Percentiles rank a stretch among this genome's conserved stretches.
These are phyloP conservation scores for Phaenicophaeus curvirostris DNA, from an alignment of 2,797 vertebrate genomes.

Conservation along the genomic window DNA sequence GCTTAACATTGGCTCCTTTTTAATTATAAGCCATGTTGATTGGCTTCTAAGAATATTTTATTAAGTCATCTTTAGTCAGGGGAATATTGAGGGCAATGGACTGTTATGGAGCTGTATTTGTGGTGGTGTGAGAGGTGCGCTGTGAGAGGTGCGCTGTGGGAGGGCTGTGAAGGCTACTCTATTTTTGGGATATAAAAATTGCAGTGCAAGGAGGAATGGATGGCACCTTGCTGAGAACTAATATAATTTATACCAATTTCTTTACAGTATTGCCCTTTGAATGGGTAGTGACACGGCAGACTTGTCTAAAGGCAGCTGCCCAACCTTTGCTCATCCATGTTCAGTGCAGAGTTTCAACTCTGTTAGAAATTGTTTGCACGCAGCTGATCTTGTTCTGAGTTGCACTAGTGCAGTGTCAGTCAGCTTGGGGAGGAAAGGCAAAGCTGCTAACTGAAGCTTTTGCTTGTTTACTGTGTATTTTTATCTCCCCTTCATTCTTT, in stretches of 20 bases:
- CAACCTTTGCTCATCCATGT: neutral
- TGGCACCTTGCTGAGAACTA: slow-evolving; percentile 67
- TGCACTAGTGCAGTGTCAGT: slow-evolving; percentile 9
- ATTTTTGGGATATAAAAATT: slow-evolving; percentile 59
- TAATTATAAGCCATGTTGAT: neutral
- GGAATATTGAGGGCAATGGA: neutral
- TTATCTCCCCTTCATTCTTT: slow-evolving; percentile 61
- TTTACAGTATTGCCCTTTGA: slow-evolving; percentile 35
- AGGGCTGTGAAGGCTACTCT: slow-evolving; percentile 56
- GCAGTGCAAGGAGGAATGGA: slow-evolving; percentile 47
- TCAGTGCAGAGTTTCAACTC: neutral
- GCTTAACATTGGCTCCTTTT: neutral
- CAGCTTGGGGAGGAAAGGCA: slow-evolving; percentile 22
- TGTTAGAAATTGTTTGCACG: neutral
- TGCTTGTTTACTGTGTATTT: slow-evolving; percentile 71
- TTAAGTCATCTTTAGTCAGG: slow-evolving; percentile 35
- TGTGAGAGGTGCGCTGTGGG: slow-evolving; percentile 21
- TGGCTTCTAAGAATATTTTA: slow-evolving; percentile 30
- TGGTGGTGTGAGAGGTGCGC: slow-evolving; percentile 24
- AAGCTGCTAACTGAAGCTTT: slow-evolving; percentile 39
- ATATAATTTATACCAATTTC: slow-evolving; percentile 10
- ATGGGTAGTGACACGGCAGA: slow-evolving; percentile 50
- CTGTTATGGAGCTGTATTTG: neutral
- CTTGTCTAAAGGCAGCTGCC: slow-evolving; percentile 34
- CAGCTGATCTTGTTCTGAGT: slow-evolving; percentile 16